Evolutionary conservation across 2,113 vertebrate species (phyloP), one percentile per base, ranked within the genome.

Genomic region (Neofelis nebulosa): DNA sequence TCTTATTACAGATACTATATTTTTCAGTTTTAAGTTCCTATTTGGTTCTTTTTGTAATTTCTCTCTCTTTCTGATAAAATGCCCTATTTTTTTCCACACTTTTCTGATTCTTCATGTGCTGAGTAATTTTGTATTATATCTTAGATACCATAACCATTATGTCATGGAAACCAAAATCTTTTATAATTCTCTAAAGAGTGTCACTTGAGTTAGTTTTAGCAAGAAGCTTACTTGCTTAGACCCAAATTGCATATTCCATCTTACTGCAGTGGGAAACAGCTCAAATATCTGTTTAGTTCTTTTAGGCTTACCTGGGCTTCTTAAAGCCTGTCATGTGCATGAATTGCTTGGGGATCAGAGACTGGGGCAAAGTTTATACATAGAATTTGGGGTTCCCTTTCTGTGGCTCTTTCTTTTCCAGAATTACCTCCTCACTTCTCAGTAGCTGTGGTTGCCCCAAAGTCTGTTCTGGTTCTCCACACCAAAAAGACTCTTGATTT

Each of bases 361-460:
- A 69, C 48, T 83, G 80, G 19, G 21, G 68, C 73, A 97, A 97
- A 95, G 50, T 86, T 81, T 97, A 86, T 14, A 69, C 31, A 87
- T 2, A 63, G 31, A 82, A 65, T 50, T 33, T 71, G 19, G 50
- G 27, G 36, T 18, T 74, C 81, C 21, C n/a, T 48, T 86, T 86
- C 61, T 78, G 3, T 85, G 68, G 7, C 61, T 80, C 48, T 90
- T 76, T 89, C 69, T 52, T 96, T 36, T 50, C 61, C 4, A 52
- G 48, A 25, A 76, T 84, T 89, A 89, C 13, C 18, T 36, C 14
- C 23, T 90, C 18, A 52, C 68, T 48, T 86, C 50, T 63, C 19
- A 81, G 61, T 13, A 86, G 31, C 12, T 48, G 18, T n/a, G 33
- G 36, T 73, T 73, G 50, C 27, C 69, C 21, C 73, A 33, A 92